Base-by-base conservation (phyloP, 1,140 invertebrate genomes). In the Magallana ariakensis region DNA sequence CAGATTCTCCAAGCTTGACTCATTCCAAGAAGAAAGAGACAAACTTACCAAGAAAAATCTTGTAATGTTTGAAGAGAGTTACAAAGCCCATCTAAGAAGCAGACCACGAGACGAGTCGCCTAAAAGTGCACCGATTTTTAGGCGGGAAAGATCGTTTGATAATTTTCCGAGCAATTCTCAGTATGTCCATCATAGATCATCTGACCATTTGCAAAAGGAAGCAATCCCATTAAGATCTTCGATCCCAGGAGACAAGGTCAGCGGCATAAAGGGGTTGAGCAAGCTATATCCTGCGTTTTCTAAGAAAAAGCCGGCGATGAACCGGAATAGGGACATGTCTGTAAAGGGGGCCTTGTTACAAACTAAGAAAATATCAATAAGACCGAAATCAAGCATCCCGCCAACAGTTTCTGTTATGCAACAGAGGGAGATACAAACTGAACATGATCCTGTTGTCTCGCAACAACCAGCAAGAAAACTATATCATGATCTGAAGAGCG, bases 51-150 rank as follows among this genome's bases (percentile, higher is more conserved):
- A 56, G 19, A 56, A 82, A 82, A 82, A 82, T 22, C 55, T 82
- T 16, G 80, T 55, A 56, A 82, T 82, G 80, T 82, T 82, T 22
- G 80, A 82, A 82, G 55, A 56, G 54, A 55, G 80, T 26, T 82
- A 82, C 19, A 56, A 82, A 56, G 55, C 46, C 19, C 80, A 82
- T 55, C n/a, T 22, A 19, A 33, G 80, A 9, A 26, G 22, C 9
- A 75, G 66, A 75, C 19, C 80, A 53, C 46, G 80, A 16, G 54
- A 53, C 80, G 55, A 82, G 19, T 82, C 80, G 7, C 80, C 66
- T 8, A 75, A 75, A 75, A 75, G 66, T 75, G 66, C 22, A 75
- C 22, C 13, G 46, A 54, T 46, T n/a, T 11, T 26, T 15, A 53
- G 16, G 9, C 46, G 53, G n/a, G 33, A 54, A 11, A 54, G 15